Base-by-base conservation (phyloP, 2,888 invertebrate genomes). In the Aphidoletes aphidimyza region DNA sequence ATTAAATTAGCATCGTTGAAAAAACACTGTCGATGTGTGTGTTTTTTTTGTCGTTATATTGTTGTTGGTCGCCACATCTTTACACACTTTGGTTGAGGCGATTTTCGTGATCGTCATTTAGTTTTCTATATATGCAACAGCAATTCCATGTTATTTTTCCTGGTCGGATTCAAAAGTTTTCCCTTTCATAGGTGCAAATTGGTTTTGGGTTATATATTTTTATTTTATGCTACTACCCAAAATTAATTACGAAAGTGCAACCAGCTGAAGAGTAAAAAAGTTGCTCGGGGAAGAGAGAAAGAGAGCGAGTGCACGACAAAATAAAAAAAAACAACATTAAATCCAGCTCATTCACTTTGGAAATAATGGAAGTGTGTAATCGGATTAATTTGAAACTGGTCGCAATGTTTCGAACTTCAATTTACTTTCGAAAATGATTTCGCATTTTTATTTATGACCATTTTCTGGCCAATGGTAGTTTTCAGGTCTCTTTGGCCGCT, bases 211-310 rank as follows among this genome's bases (percentile, higher is more conserved):
- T 54, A 19, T 54, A n/a, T 54, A 6, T 69, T 69, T 69, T 69
- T 69, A 14, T 69, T 26, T 30, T 34, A 47, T 17, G 19, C 30
- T 14, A 69, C 30, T n/a, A n/a, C n/a, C n/a, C 81, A 81, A 81
- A 81, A 81, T 81, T 81, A 81, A 81, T 81, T 81, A 81, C 81
- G 81, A 81, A 81, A 81, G 37, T 81, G 81, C 81, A 81, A 37
- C 81, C 81, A 81, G 30, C 37, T 37, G 81, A 81, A 81, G 37
- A 37, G 37, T 81, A 39, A 37, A 81, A n/a, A 69, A 69, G 30
- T 69, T 69, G 34, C 47, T 2, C 47, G 47, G 5, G 39, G 6
- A 8, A 69, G 30, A 69, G 34, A 30, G 30, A 30, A 14, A 69
- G 34, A 30, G 30, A 30, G 30, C 6, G 42, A 42, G 42, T 14